Conservation (phyloP, 1,140 invertebrate species). For the Brachionus asplanchnoidis region DNA sequence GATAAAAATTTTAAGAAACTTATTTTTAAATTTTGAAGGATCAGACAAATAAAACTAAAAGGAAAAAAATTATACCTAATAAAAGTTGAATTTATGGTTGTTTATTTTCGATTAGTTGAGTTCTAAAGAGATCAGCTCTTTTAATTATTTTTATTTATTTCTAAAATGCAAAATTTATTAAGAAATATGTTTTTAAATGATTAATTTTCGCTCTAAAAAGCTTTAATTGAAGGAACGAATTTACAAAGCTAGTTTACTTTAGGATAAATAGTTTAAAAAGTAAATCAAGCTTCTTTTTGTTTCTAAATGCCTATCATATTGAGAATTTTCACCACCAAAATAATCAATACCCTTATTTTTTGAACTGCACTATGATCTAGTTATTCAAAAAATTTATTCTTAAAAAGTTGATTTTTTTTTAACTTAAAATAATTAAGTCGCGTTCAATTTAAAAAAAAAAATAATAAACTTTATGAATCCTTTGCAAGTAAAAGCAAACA, state of each 20-base stretch:
- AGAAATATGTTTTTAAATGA: neutral
- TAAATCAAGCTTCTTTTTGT: neutral
- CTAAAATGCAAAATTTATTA: neutral
- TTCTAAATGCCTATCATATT: neutral
- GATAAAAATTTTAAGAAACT: no score
- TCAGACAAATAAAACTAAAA: neutral
- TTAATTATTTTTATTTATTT: neutral
- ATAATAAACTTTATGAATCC: neutral
- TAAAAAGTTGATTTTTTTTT: neutral
- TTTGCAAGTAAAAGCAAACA: neutral
- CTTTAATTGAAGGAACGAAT: neutral
- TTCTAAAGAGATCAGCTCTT: neutral
- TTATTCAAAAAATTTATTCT: neutral
- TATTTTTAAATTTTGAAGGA: neutral
- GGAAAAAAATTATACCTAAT: neutral
- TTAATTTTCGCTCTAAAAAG: neutral
- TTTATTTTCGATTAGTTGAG: neutral
- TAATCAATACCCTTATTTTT: neutral
- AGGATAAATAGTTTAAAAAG: neutral
- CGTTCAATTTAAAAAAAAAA: neutral
- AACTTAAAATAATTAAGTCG: neutral
- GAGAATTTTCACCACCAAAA: neutral
- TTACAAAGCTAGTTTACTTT: neutral
- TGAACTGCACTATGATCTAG: neutral
- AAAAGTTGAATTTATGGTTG: neutral